These are phyloP conservation scores for Drosophila prolongata DNA, from an alignment of 2,888 invertebrate genomes.

Conservation along the genomic window DNA sequence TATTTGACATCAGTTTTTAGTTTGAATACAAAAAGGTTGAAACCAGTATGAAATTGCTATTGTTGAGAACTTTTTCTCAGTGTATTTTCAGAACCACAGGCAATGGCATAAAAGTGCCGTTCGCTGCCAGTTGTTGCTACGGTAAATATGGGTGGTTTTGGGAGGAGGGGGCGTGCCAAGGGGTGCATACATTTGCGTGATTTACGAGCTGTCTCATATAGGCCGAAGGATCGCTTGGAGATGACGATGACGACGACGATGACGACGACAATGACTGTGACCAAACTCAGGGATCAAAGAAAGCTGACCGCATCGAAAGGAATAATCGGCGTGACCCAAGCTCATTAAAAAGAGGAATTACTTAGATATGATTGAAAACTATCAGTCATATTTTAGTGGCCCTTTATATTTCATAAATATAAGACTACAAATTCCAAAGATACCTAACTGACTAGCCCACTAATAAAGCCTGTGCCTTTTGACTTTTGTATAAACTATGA, in stretches of 20 bases:
- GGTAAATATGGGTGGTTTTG: slow-evolving; percentile 38
- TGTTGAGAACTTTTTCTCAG: not conserved
- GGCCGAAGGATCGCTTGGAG: slow-evolving; percentile 23
- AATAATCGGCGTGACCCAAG: slow-evolving; percentile 20
- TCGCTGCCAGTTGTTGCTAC: slow-evolving; percentile 42
- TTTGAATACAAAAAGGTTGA: too few relatives aligned
- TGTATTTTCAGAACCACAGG: slow-evolving; percentile 16
- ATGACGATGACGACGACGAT: slow-evolving; percentile 20
- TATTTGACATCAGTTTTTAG: too few relatives aligned
- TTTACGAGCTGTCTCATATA: slow-evolving; percentile 76
- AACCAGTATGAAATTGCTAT: too few relatives aligned
- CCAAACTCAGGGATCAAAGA: slow-evolving; percentile 25
- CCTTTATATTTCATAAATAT: too few relatives aligned
- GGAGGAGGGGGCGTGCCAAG: slow-evolving; percentile 41
- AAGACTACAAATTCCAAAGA: too few relatives aligned
- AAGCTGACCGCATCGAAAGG: slow-evolving; percentile 5
- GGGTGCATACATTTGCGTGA: slow-evolving; percentile 79
- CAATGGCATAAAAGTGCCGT: slow-evolving; percentile 67
- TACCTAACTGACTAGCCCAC: too few relatives aligned
- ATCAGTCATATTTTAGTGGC: not conserved
- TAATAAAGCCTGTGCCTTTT: too few relatives aligned
- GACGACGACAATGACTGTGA: slow-evolving; percentile 21
- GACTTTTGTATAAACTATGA: too few relatives aligned
- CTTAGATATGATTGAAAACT: not conserved
- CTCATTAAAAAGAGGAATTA: slow-evolving; percentile 1